Percentiles rank a stretch among this genome's conserved stretches.
These are phyloP conservation scores for Papilio dardanus DNA, from an alignment of 1,140 invertebrate genomes.

Conservation along the genomic window DNA sequence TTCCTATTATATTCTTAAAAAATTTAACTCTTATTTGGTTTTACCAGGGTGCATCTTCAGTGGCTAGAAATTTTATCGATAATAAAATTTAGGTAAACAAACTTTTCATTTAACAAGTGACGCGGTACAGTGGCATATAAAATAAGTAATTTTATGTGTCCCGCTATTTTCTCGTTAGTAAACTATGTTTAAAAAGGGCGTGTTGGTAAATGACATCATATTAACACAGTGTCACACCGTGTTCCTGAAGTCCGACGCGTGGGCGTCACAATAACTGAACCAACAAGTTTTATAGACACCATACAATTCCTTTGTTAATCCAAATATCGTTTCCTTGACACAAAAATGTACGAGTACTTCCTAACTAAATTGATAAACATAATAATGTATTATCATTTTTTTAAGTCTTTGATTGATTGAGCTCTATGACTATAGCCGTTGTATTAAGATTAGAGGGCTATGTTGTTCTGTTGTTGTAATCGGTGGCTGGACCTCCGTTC, in stretches of 20 bases:
- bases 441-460: too few relatives aligned
- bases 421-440: too few relatives aligned
- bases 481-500: too few relatives aligned
- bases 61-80: too few relatives aligned
- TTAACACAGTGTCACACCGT: conserved; percentile 40
- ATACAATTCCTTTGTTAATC: conserved; percentile 64
- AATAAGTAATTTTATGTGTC: not conserved
- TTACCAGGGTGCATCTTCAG: too few relatives aligned
- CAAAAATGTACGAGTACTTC: conserved; percentile 40
- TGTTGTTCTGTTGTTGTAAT: too few relatives aligned
- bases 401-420: too few relatives aligned
- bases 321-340: conserved; percentile 50
- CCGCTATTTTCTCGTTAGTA: not conserved
- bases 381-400: not conserved
- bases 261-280: conserved; percentile 65
- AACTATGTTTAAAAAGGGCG: not conserved
- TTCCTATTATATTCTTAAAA: not conserved
- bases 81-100: too few relatives aligned
- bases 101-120: too few relatives aligned
- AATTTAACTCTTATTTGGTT: not conserved
- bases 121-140: not conserved
- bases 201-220: conserved; percentile 2
- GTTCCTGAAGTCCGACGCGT: conserved; percentile 73
- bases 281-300: conserved; percentile 64
- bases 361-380: not conserved